phyloP scores from a whole-genome alignment of 2,113 vertebrate genomes.

The Percina caprodes region DNA sequence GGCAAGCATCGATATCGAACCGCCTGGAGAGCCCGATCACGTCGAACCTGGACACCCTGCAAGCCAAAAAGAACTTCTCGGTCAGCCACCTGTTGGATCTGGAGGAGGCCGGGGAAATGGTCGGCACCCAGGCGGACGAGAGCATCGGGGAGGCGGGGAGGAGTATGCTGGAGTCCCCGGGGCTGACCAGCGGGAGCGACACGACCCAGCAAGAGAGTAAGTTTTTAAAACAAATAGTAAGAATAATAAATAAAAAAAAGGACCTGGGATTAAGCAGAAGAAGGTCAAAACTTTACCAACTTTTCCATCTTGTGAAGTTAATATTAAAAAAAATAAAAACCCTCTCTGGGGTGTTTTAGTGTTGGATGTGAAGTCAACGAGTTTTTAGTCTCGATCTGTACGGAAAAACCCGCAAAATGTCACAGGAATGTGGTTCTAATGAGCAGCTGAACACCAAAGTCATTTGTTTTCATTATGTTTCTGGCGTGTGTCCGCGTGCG shows the following conservation, averaged over 20 bases:
- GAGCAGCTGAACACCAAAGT: constrained; percentile 22
- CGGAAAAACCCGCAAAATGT: neutral
- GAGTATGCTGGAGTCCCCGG: constrained; percentile 96
- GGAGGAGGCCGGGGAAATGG: constrained; percentile 97
- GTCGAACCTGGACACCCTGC: constrained; percentile 92
- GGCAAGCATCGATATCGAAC: constrained; percentile 89
- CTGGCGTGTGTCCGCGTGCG: constrained; percentile 40
- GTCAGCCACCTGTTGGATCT: constrained; percentile 99
- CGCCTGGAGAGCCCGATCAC: constrained; percentile 93
- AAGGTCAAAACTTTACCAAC: too few species aligned
- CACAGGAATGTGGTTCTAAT: neutral
- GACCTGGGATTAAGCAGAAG: neutral
- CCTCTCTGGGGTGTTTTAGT: neutral
- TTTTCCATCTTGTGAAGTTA: neutral
- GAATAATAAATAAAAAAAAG: neutral
- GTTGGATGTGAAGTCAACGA: neutral
- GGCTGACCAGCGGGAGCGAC: constrained; percentile 97
- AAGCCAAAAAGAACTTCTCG: constrained; percentile 99
- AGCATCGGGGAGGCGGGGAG: constrained; percentile 91
- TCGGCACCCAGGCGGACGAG: constrained; percentile 91
- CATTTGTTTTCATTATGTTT: constrained; percentile 45
- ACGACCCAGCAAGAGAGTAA: constrained; percentile 98
- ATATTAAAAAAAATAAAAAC: too few species aligned
- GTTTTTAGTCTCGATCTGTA: neutral
- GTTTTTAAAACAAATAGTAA: constrained; percentile 42